phyloP scores from a whole-genome alignment of 2,113 vertebrate genomes.

The Fregetta grallaria region DNA sequence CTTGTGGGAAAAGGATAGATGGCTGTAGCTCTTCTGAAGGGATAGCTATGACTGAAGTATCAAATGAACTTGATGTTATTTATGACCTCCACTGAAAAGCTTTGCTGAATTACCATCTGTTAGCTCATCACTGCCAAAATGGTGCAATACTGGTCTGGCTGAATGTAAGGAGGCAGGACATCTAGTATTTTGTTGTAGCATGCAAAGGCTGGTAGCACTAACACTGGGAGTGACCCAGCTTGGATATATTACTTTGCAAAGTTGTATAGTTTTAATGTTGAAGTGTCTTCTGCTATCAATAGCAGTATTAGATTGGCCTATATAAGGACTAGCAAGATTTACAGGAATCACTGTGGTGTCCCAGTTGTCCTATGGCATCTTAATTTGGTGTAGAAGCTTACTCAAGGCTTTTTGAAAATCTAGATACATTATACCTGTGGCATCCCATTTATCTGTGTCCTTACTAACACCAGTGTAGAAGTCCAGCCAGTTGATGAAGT shows the following conservation, averaged over 20 bases:
- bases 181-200: background rate
- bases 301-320: background rate
- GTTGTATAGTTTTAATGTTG: background rate
- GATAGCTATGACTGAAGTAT: background rate
- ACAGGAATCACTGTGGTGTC: background rate
- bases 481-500: background rate
- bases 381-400: background rate
- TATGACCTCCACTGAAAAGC: background rate
- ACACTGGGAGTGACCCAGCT: background rate
- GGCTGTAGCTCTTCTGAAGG: background rate
- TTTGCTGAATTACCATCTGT: constrained; percentile 5
- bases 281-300: background rate
- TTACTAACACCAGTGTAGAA: background rate
- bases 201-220: background rate
- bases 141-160: background rate
- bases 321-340: background rate
- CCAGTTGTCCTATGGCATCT: background rate
- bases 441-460: background rate
- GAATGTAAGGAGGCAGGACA: background rate
- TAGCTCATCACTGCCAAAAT: background rate
- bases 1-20: background rate
- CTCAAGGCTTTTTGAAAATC: background rate
- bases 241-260: background rate
- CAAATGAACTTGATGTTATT: constrained; percentile 9
- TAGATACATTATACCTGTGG: background rate